phyloP scores from a whole-genome alignment of 2,113 vertebrate species.

The Zosterops pallidus region DNA sequence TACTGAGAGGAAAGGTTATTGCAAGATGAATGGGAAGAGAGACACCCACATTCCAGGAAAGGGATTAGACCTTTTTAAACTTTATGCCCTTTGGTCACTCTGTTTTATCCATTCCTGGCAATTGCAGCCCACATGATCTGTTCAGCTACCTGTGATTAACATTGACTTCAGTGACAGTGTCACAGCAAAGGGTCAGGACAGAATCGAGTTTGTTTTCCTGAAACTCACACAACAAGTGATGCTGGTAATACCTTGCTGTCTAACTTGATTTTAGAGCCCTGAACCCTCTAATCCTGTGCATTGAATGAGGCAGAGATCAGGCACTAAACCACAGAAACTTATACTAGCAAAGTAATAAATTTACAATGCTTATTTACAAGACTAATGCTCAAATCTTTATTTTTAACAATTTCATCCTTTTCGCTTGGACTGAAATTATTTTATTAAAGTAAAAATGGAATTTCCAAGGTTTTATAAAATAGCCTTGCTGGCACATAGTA shows the following conservation, averaged over 20 bases:
- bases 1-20: not conserved
- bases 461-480: not conserved
- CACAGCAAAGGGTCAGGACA: not conserved
- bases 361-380: not conserved
- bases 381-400: not conserved
- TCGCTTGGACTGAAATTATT: accelerated
- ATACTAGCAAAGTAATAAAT: not conserved
- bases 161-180: not conserved
- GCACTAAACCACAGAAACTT: not conserved
- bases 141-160: not conserved
- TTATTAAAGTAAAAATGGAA: not conserved
- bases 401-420: not conserved
- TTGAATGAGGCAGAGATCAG: not conserved
- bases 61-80: not conserved
- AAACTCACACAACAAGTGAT: not conserved
- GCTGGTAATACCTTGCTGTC: not conserved
- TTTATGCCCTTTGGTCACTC: not conserved
- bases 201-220: not conserved
- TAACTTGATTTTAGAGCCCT: not conserved
- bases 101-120: not conserved
- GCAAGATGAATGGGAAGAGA: not conserved
- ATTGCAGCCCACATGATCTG: not conserved
- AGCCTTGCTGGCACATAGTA: not conserved
- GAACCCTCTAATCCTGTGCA: not conserved
- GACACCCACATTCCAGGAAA: not conserved